phyloP scores from a whole-genome alignment of 2,888 invertebrate genomes.

The Spodoptera picta region DNA sequence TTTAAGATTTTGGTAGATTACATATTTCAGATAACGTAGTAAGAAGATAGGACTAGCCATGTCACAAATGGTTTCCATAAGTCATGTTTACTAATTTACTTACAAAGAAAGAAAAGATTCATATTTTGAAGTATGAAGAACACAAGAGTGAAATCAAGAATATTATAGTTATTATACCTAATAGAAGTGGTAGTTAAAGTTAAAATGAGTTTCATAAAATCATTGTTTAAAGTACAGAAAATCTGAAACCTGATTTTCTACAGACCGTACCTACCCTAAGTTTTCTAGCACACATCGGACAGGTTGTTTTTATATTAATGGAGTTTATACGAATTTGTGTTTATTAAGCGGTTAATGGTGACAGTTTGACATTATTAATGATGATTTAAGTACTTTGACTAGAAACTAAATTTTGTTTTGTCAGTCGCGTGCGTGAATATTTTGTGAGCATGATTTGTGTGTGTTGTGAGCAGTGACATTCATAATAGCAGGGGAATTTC shows the following conservation, averaged over 20 bases:
- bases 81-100: no score
- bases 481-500: slow-evolving; percentile 8
- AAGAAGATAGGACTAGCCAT: no score
- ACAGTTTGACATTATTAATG: slow-evolving; percentile 43
- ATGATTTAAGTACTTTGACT: slow-evolving; percentile 18
- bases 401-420: slow-evolving; percentile 14
- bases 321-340: slow-evolving; percentile 18
- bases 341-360: slow-evolving; percentile 25
- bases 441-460: slow-evolving; percentile 42
- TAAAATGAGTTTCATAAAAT: no score
- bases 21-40: no score
- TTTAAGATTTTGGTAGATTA: not conserved
- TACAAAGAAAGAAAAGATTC: no score
- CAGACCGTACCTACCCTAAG: not conserved
- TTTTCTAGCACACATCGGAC: no score
- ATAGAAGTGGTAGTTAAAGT: no score
- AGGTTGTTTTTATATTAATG: slow-evolving; percentile 8
- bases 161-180: no score
- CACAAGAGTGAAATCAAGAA: no score
- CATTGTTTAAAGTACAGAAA: no score
- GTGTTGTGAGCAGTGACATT: slow-evolving; percentile 10
- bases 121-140: no score
- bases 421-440: slow-evolving; percentile 36
- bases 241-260: not conserved
- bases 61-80: no score